Percentiles rank a stretch among this genome's conserved stretches.
Evolutionary conservation across 1,140 invertebrate genomes (phyloP).

Genomic region (Pseudobourletiella spinata): DNA sequence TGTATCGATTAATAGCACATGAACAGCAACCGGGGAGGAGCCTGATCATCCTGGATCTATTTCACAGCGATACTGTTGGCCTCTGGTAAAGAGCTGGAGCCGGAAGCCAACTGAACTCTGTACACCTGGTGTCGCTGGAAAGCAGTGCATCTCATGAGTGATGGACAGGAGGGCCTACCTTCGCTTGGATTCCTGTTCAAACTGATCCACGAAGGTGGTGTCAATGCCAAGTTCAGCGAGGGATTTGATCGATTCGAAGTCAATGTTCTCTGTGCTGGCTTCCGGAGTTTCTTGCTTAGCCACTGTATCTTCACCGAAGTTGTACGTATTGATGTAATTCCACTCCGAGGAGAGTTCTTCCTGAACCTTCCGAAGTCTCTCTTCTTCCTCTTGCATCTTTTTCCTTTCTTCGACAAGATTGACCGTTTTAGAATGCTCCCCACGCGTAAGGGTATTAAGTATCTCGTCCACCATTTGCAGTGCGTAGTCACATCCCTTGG

Average conservation of each 20-base stretch:
- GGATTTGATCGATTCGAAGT: constrained; percentile 61
- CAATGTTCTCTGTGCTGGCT: constrained; percentile 49
- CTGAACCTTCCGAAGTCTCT: constrained; percentile 42
- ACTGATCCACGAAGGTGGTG: constrained; percentile 64
- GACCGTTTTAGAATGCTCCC: constrained; percentile 71
- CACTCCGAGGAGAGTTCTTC: constrained; percentile 19
- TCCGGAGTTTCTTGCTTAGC: constrained; percentile 17
- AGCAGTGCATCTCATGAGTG: too few relatives aligned
- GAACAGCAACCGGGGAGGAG: too few relatives aligned
- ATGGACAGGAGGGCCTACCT: too few relatives aligned
- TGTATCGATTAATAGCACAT: too few relatives aligned
- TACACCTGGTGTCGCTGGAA: too few relatives aligned
- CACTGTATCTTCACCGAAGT: not conserved
- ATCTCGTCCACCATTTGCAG: constrained; percentile 73
- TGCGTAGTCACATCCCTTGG: constrained; percentile 71
- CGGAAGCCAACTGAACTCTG: too few relatives aligned
- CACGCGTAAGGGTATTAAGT: constrained; percentile 68
- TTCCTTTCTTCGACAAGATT: constrained; percentile 55
- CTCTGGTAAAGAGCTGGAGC: too few relatives aligned
- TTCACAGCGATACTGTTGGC: too few relatives aligned
- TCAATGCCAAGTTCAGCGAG: constrained; percentile 74
- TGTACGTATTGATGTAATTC: constrained; percentile 12
- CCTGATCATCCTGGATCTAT: too few relatives aligned
- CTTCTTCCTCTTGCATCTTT: constrained; percentile 52
- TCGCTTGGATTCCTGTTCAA: too few relatives aligned